Percentiles rank a stretch among this genome's conserved stretches.
Evolutionary conservation across 2,888 invertebrate genomes (phyloP).

Genomic region (Gasteruption jaculator): DNA sequence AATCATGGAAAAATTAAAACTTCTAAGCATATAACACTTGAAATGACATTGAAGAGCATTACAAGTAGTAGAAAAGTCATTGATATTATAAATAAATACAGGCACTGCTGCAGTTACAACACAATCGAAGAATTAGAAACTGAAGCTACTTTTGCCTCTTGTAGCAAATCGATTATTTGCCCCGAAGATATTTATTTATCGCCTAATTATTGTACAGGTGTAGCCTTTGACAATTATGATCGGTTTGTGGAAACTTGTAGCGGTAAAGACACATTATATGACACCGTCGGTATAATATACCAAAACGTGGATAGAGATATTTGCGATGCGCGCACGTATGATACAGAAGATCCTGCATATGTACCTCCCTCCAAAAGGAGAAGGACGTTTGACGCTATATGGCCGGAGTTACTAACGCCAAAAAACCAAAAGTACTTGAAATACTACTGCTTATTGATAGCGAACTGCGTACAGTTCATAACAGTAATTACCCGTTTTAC

Average conservation of each 20-base stretch:
- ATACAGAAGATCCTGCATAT: conserved; percentile 22
- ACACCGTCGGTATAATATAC: conserved; percentile 28
- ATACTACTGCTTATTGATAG: too few relatives aligned
- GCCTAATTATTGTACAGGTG: conserved; percentile 28
- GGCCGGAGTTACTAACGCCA: conserved; percentile 4
- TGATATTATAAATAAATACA: conserved; percentile 33
- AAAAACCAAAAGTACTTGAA: too few relatives aligned
- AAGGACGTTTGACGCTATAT: conserved; percentile 17
- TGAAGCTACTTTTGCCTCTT: conserved; percentile 29
- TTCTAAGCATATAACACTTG: conserved; percentile 16
- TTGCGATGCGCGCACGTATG: too few relatives aligned
- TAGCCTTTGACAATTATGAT: conserved; percentile 26
- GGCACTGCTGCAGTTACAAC: conserved; percentile 35
- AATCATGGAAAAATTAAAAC: conserved; percentile 15
- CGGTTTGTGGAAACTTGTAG: conserved; percentile 22
- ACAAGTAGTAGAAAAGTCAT: conserved; percentile 17
- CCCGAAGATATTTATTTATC: conserved; percentile 31
- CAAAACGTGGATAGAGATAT: conserved; percentile 23
- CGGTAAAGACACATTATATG: conserved; percentile 28
- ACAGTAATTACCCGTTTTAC: too few relatives aligned
- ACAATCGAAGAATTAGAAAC: conserved; percentile 38
- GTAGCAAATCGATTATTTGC: conserved; percentile 22
- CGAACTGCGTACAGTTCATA: too few relatives aligned
- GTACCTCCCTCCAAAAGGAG: conserved; percentile 19
- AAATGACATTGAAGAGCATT: conserved; percentile 15